Evolutionary conservation across 1,140 invertebrate species (phyloP).

Genomic region (Linepithema humile): DNA sequence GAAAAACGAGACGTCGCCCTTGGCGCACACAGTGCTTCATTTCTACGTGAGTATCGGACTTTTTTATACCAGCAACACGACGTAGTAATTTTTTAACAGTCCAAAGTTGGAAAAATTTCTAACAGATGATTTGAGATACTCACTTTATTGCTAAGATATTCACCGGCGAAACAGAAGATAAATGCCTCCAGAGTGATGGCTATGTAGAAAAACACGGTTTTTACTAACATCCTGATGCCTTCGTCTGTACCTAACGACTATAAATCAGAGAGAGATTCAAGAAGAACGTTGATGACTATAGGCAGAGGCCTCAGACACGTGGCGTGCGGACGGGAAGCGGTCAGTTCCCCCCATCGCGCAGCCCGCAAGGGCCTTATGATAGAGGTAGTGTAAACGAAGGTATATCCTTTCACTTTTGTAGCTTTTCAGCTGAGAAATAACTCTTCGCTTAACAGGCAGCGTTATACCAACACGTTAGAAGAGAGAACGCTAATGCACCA

Average conservation of each 20-base stretch:
- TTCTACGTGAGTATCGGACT: neutral
- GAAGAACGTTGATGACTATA: neutral
- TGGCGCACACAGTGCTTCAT: neutral
- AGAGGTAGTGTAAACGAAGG: neutral
- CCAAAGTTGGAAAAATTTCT: neutral
- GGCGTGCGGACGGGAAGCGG: neutral
- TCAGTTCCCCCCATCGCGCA: neutral
- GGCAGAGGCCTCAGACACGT: neutral
- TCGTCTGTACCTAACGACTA: conserved; percentile 34
- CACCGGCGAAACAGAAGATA: conserved; percentile 60
- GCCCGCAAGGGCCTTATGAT: neutral
- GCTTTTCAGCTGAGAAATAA: neutral
- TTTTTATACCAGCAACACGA: neutral
- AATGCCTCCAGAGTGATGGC: conserved; percentile 57
- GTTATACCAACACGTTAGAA: neutral
- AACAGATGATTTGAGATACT: neutral
- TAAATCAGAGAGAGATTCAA: neutral
- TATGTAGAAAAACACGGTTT: conserved; percentile 49
- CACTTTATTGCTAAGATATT: conserved; percentile 62
- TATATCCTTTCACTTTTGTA: neutral
- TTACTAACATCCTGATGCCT: neutral
- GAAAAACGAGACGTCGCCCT: neutral
- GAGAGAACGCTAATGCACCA: neutral
- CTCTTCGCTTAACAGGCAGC: neutral
- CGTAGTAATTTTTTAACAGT: neutral